phyloP scores from a whole-genome alignment of 2,113 vertebrate species.

The Plotosus lineatus region DNA sequence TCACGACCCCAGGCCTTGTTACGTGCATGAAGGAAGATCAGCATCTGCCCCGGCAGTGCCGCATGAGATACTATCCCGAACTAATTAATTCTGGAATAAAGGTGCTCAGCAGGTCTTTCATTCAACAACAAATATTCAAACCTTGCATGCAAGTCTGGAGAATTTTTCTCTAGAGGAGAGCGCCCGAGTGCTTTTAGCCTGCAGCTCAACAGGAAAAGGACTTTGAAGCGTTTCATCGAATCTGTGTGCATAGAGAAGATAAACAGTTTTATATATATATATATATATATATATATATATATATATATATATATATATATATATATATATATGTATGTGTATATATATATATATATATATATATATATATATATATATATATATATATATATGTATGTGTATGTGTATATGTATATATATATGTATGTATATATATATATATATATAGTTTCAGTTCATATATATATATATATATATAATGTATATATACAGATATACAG shows the following conservation, averaged over 20 bases:
- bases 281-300: too few species aligned
- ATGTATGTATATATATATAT: too few species aligned
- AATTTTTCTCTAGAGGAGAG: not conserved
- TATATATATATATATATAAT: too few species aligned
- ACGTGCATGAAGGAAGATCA: conserved; percentile 25
- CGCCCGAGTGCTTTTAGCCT: not conserved
- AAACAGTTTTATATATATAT: not conserved
- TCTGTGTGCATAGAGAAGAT: not conserved
- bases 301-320: too few species aligned
- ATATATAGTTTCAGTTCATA: too few species aligned
- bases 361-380: too few species aligned
- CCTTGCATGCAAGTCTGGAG: not conserved
- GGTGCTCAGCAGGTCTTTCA: not conserved
- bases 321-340: too few species aligned
- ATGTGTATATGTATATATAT: too few species aligned
- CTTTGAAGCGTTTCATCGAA: not conserved
- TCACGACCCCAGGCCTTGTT: conserved; percentile 23
- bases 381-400: too few species aligned
- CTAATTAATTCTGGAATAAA: conserved; percentile 36
- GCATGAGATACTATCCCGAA: conserved; percentile 29
- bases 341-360: too few species aligned
- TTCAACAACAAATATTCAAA: conserved; percentile 16
- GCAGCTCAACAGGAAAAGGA: not conserved
- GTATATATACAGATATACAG: too few species aligned
- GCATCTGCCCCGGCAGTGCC: conserved; percentile 20